Evolutionary conservation across 2,113 vertebrate genomes (phyloP).

Genomic region (Ariopsis seemanni): DNA sequence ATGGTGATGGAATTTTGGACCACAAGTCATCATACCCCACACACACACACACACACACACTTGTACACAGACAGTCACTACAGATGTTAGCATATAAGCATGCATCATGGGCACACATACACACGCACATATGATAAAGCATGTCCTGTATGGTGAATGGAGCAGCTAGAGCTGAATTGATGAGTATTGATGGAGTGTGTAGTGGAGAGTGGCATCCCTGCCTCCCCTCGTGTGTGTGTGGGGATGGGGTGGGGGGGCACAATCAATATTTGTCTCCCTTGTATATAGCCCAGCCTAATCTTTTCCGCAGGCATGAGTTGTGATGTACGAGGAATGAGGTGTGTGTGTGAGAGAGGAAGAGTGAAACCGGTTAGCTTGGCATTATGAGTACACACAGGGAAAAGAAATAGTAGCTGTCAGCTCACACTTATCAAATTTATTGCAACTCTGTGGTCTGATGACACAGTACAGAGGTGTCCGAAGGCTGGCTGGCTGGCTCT

Average conservation of each 20-base stretch:
- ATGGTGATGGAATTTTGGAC: constrained; percentile 30
- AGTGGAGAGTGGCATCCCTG: not conserved
- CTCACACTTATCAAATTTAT: constrained; percentile 45
- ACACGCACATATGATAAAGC: not conserved
- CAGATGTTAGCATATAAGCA: not conserved
- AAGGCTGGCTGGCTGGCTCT: not conserved
- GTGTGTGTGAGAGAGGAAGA: not conserved
- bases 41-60: not conserved
- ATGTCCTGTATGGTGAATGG: not conserved
- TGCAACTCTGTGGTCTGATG: constrained; percentile 47
- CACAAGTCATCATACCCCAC: not conserved
- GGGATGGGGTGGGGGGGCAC: not conserved
- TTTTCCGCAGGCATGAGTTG: not conserved
- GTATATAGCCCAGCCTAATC: not conserved
- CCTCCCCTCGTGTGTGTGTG: not conserved
- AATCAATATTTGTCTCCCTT: not conserved
- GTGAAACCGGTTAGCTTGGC: constrained; percentile 9
- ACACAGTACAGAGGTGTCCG: constrained; percentile 43
- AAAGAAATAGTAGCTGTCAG: constrained; percentile 50
- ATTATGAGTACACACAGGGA: constrained; percentile 21
- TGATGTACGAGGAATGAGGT: not conserved
- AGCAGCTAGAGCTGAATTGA: constrained; percentile 52
- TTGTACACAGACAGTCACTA: not conserved
- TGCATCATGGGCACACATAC: not conserved
- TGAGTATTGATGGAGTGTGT: constrained; percentile 43